A percentile compares a stretch with the other conserved stretches of the same genome.
phyloP scores from a whole-genome alignment of 2,888 invertebrate species.

The Bombylius discolor region DNA sequence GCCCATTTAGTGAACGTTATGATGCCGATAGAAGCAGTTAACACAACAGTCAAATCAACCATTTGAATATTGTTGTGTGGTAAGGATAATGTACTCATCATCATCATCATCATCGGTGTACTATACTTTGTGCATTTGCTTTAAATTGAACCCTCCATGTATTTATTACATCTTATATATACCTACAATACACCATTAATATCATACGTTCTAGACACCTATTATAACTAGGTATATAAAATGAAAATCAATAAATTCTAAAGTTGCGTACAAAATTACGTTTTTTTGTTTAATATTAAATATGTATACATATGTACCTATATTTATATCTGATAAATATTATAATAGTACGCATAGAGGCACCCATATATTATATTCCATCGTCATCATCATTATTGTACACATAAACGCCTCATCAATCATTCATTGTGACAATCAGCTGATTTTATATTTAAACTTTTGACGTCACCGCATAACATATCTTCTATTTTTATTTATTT shows the following conservation, averaged over 20 bases:
- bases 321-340: too few relatives aligned
- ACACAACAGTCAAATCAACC: slow-evolving; percentile 1
- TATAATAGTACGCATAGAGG: too few relatives aligned
- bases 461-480: neutral
- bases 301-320: too few relatives aligned
- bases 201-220: too few relatives aligned
- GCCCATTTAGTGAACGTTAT: slow-evolving; percentile 1
- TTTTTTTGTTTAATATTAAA: too few relatives aligned
- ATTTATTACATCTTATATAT: neutral
- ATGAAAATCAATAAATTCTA: too few relatives aligned
- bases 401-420: slow-evolving; percentile 5
- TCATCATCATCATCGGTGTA: too few relatives aligned
- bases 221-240: too few relatives aligned
- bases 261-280: too few relatives aligned
- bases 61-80: neutral
- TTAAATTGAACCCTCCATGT: neutral
- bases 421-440: slow-evolving; percentile 12
- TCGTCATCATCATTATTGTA: neutral
- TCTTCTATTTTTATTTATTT: too few relatives aligned
- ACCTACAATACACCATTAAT: too few relatives aligned
- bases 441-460: slow-evolving; percentile 6
- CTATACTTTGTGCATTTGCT: neutral
- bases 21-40: slow-evolving; percentile 1
- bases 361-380: neutral
- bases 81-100: slow-evolving; percentile 1